Conservation (phyloP, 1,140 invertebrate genomes). For the Melanaphis sacchari region DNA sequence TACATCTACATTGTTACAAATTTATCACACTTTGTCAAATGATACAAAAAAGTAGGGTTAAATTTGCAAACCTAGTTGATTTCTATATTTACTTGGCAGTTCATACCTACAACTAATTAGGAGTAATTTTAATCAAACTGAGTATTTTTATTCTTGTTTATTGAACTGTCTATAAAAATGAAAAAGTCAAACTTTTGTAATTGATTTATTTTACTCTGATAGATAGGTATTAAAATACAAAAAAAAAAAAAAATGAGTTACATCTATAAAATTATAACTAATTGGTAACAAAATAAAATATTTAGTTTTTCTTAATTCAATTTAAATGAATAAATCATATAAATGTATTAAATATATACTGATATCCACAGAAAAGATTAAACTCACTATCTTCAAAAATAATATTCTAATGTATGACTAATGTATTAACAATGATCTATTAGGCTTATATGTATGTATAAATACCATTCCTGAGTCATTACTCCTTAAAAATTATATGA, state of each 20-base stretch:
- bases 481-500: not conserved
- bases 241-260: not conserved
- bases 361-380: not conserved
- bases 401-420: not conserved
- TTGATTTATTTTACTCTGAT: not conserved
- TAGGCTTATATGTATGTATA: not conserved
- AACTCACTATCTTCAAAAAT: not conserved
- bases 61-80: no score
- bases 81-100: no score
- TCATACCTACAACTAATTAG: no score
- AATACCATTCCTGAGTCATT: not conserved
- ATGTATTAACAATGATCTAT: not conserved
- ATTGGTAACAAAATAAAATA: conserved; percentile 37
- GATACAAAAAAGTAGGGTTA: no score
- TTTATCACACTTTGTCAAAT: no score
- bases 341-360: not conserved
- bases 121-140: not conserved
- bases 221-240: not conserved
- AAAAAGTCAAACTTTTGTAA: not conserved
- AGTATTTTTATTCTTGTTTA: not conserved
- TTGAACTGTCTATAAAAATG: not conserved
- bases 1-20: no score
- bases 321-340: not conserved
- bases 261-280: not conserved
- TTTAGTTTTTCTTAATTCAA: not conserved